Base-by-base conservation (phyloP, 2,113 vertebrate genomes). In the Brevimyrus niger region DNA sequence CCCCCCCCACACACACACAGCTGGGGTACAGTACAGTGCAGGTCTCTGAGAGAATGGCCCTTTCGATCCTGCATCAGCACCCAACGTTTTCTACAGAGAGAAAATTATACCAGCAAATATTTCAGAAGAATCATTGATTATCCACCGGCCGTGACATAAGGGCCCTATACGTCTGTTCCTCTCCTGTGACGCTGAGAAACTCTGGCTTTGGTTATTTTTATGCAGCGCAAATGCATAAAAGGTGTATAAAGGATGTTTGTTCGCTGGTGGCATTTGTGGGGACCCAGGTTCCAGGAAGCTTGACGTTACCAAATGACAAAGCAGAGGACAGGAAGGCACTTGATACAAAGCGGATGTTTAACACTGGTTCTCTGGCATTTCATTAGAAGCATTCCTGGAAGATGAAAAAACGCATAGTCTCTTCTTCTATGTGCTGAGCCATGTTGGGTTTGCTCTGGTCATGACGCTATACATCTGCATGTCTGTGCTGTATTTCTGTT, bases 401-500 rank as follows among this genome's bases (percentile, higher is more conserved):
- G 53, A 73, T 31, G 23, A 31, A 65, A 58, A 35, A 50, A n/a
- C 3, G 21, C 7, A 9, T n/a, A 27, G 17, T 88, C 87, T 73
- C 58, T 1, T 3, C 55, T 46, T 65, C 87, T 31, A 3, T 53
- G 42, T 27, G 3, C 19, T 85, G n/a, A 50, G 50, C 48, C 48
- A 38, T 1, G 23, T 2, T 69, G 61, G 13, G 9, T 31, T 48
- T 47, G 58, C 23, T 27, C 3, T 19, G 6, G n/a, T 11, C 21
- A 9, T 13, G 44, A 27, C 10, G n/a, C 58, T 50, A 23, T n/a
- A 27, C n/a, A 7, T n/a, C 87, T 88, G 88, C 50, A 87, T 27
- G 58, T 92, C 53, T 44, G 42, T 17, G 44, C 91, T 61, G 10
- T 90, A 80, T 51, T 69, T 8, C 15, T 80, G 17, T 55, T 85